A percentile compares a stretch with the other conserved stretches of the same genome.
Evolutionary conservation across 2,888 invertebrate species (phyloP).

Genomic region (Pristionchus fissidentatus): DNA sequence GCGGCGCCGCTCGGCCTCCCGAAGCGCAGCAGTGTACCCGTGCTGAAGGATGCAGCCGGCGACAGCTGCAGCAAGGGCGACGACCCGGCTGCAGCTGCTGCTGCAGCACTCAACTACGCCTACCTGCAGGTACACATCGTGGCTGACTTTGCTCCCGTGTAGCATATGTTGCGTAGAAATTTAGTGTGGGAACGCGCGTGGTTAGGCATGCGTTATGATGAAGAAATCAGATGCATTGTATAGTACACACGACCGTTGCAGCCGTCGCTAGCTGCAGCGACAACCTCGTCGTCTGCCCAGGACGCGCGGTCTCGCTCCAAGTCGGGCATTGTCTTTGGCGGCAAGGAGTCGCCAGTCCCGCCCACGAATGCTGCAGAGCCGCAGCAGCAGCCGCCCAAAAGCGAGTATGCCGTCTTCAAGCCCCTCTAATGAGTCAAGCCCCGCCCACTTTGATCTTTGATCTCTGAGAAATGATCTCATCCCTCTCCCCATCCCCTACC

Average conservation of each 20-base stretch:
- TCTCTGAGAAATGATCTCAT: slow-evolving; percentile 21
- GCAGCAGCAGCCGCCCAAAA: background rate
- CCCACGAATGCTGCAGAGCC: background rate
- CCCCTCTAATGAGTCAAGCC: background rate
- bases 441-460: slow-evolving; percentile 7
- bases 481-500: background rate
- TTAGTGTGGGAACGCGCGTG: too few relatives aligned
- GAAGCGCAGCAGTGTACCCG: slow-evolving; percentile 33
- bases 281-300: background rate
- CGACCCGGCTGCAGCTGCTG: background rate
- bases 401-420: slow-evolving; percentile 19
- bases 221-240: background rate
- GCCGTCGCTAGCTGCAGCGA: background rate
- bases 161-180: background rate
- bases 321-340: slow-evolving; percentile 28
- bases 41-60: background rate
- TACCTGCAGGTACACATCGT: slow-evolving; percentile 31
- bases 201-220: too few relatives aligned
- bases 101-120: slow-evolving; percentile 16
- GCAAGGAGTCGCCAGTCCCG: background rate
- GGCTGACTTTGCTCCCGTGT: background rate
- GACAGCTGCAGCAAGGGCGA: background rate
- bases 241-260: background rate
- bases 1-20: background rate
- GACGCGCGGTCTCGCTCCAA: slow-evolving; percentile 19